Conservation (phyloP, 2,113 vertebrate genomes). For the Salvelinus namaycush region DNA sequence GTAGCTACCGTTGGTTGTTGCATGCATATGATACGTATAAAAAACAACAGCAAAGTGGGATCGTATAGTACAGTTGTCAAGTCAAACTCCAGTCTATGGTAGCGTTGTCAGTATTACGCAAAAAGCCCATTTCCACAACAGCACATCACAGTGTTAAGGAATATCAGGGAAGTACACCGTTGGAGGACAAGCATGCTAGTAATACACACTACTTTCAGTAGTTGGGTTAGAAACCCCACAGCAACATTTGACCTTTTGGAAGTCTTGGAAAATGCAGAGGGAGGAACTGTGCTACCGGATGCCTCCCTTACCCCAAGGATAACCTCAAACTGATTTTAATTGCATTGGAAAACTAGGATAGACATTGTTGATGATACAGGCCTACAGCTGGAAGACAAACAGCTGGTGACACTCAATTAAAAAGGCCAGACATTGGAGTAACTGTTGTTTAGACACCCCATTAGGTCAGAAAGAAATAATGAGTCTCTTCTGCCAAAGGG, state of each 20-base stretch:
- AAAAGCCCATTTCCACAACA: constrained; percentile 14
- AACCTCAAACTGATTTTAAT: constrained; percentile 3
- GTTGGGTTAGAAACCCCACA: not conserved
- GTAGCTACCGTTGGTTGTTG: constrained; percentile 54
- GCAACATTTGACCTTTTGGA: constrained; percentile 3
- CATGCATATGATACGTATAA: constrained; percentile 57
- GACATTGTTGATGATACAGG: constrained; percentile 5
- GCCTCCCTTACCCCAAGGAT: constrained; percentile 14
- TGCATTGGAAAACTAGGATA: constrained; percentile 4
- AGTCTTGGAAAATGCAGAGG: constrained; percentile 13
- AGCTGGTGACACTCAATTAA: constrained; percentile 24
- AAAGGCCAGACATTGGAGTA: not conserved
- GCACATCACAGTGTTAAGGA: constrained; percentile 61
- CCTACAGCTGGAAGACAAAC: constrained; percentile 13
- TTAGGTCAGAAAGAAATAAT: too few species aligned
- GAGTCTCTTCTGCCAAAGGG: too few species aligned
- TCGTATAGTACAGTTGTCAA: not conserved
- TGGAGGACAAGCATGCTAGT: constrained; percentile 28
- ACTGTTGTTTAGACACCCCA: too few species aligned
- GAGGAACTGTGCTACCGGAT: constrained; percentile 12
- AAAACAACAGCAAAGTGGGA: constrained; percentile 44
- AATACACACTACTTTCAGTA: not conserved
- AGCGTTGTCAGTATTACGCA: constrained; percentile 23
- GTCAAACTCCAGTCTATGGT: not conserved
- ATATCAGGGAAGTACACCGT: constrained; percentile 32